phyloP scores from a whole-genome alignment of 2,888 invertebrate species.

The Disparrhopalites patrizii region DNA sequence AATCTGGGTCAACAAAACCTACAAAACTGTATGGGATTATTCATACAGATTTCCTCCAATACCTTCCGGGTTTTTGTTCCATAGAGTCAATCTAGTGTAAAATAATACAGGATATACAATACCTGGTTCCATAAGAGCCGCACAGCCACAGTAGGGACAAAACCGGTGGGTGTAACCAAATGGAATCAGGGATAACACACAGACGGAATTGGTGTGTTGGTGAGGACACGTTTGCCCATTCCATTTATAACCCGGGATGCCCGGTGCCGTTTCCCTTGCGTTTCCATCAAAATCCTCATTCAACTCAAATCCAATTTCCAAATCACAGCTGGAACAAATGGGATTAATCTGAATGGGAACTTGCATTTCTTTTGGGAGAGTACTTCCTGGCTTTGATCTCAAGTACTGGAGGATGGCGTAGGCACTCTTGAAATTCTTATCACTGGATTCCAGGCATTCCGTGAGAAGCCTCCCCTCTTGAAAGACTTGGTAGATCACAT shows the following conservation, averaged over 20 bases:
- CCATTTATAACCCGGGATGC: slow-evolving; percentile 26
- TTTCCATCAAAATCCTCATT: not conserved
- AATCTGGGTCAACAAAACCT: too few relatives aligned
- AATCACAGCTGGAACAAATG: slow-evolving; percentile 11
- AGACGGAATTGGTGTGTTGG: slow-evolving; percentile 20
- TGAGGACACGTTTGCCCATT: slow-evolving; percentile 19
- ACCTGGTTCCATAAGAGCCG: slow-evolving; percentile 20
- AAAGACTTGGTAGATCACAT: not conserved
- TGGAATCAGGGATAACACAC: slow-evolving; percentile 21
- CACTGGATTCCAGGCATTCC: not conserved
- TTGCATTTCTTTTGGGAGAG: not conserved
- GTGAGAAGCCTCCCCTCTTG: not conserved
- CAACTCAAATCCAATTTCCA: slow-evolving; percentile 7
- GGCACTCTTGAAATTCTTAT: not conserved
- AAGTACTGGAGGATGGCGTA: slow-evolving; percentile 11
- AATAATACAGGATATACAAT: too few relatives aligned
- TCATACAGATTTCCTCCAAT: too few relatives aligned
- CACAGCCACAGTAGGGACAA: slow-evolving; percentile 23
- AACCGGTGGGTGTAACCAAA: not conserved
- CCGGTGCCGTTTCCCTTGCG: not conserved
- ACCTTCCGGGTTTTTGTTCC: too few relatives aligned
- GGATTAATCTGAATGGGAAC: not conserved
- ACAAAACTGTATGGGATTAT: too few relatives aligned
- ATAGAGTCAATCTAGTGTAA: too few relatives aligned
- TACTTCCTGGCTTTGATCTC: slow-evolving; percentile 3